These are phyloP conservation scores for Orthosia cruda DNA, from an alignment of 2,888 invertebrate species.

Conservation along the genomic window DNA sequence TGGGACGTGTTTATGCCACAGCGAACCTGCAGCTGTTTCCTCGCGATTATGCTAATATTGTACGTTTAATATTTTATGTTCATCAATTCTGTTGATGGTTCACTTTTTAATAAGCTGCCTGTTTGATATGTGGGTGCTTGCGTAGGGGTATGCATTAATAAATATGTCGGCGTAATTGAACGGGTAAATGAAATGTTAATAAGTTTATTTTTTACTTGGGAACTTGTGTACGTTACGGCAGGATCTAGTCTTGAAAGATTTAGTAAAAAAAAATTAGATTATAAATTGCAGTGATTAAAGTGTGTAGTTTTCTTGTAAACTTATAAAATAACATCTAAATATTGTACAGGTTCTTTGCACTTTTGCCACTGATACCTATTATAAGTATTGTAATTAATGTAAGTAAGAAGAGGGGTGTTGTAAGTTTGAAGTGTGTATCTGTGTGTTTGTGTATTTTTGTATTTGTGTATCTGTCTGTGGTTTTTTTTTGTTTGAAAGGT, in stretches of 20 bases:
- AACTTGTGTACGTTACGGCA: background rate
- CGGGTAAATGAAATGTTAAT: slow-evolving; percentile 9
- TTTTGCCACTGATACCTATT: too few relatives aligned
- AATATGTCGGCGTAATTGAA: slow-evolving; percentile 45
- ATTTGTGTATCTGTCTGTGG: too few relatives aligned
- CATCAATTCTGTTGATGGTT: slow-evolving; percentile 57
- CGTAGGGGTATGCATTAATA: slow-evolving; percentile 21
- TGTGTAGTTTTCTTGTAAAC: background rate
- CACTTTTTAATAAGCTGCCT: slow-evolving; percentile 45
- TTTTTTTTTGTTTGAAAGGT: too few relatives aligned
- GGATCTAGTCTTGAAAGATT: background rate
- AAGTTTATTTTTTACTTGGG: slow-evolving; percentile 1
- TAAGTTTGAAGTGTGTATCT: too few relatives aligned
- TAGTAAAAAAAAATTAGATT: background rate
- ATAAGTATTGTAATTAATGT: too few relatives aligned
- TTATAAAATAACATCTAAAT: background rate
- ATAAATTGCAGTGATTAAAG: background rate
- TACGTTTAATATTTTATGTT: slow-evolving; percentile 62
- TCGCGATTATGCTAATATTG: slow-evolving; percentile 62
- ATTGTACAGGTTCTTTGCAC: too few relatives aligned
- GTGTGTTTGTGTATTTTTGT: too few relatives aligned
- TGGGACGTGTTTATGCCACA: slow-evolving; percentile 62
- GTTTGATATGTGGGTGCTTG: slow-evolving; percentile 33
- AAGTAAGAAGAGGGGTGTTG: too few relatives aligned
- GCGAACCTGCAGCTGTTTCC: slow-evolving; percentile 67